Evolutionary conservation across 2,888 invertebrate genomes (phyloP).

Genomic region (Byasa hedistus): DNA sequence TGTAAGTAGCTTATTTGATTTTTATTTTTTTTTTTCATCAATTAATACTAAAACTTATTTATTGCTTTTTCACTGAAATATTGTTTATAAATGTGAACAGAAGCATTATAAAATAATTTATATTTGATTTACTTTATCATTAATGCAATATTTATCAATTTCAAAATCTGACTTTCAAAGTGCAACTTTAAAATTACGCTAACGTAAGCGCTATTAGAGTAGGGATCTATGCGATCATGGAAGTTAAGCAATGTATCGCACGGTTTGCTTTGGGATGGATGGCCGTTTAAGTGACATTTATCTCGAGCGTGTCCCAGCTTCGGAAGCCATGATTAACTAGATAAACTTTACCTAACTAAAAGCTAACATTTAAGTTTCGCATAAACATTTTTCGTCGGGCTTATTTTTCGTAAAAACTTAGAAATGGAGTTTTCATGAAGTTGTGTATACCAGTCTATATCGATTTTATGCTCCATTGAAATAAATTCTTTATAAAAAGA

Average conservation of each 20-base stretch:
- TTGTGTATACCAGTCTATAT: neutral
- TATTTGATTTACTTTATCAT: neutral
- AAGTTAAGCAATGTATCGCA: constrained; percentile 28
- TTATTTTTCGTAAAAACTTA: neutral
- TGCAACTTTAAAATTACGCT: constrained; percentile 9
- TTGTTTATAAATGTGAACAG: too few relatives aligned
- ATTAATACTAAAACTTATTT: too few relatives aligned
- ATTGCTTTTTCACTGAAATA: too few relatives aligned
- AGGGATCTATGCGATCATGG: constrained; percentile 21
- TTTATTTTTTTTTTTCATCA: too few relatives aligned
- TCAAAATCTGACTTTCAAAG: too few relatives aligned
- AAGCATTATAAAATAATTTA: neutral
- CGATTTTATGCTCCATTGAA: neutral
- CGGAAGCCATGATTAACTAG: constrained; percentile 28
- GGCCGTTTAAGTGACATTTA: constrained; percentile 28
- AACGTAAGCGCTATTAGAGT: constrained; percentile 9
- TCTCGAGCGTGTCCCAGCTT: constrained; percentile 27
- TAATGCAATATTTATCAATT: neutral
- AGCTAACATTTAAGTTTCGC: constrained; percentile 5
- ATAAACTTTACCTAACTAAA: constrained; percentile 22
- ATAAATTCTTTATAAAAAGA: neutral
- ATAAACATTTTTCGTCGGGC: constrained; percentile 1
- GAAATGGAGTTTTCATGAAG: neutral
- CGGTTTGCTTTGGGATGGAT: constrained; percentile 28
- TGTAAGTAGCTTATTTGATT: too few relatives aligned